These are phyloP conservation scores for Tarsius wallacei DNA, from an alignment of 2,797 vertebrate species.

Conservation along the genomic window DNA sequence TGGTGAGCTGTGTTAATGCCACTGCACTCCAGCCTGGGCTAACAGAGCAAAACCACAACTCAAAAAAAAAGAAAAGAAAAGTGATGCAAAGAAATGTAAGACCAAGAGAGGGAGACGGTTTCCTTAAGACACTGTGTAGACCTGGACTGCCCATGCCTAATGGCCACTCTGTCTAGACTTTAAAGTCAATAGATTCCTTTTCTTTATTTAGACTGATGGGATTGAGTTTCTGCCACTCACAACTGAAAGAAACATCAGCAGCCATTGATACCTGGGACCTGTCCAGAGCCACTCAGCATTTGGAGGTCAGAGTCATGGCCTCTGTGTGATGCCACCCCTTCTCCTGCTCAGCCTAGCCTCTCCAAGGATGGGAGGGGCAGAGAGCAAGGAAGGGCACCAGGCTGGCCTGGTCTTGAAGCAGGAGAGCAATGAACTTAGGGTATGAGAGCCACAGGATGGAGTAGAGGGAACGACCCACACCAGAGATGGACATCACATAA, in stretches of 20 bases:
- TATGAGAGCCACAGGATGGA: conserved; percentile 59
- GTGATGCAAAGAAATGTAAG: neutral
- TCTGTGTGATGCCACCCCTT: neutral
- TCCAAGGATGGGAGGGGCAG: neutral
- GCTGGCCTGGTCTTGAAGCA: conserved; percentile 70
- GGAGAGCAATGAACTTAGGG: conserved; percentile 51
- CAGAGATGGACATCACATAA: conserved; percentile 53
- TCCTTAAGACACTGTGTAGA: neutral
- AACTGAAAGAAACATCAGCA: neutral
- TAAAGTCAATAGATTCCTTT: neutral
- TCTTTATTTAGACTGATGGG: neutral
- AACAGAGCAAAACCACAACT: no score
- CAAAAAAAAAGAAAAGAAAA: neutral
- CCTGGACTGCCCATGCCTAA: neutral
- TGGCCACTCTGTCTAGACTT: neutral
- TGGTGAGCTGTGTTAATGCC: no score
- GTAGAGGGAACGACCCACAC: conserved; percentile 75
- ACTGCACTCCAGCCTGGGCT: no score
- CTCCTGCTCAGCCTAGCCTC: neutral
- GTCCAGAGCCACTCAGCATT: neutral
- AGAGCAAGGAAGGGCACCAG: neutral
- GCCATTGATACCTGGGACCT: neutral
- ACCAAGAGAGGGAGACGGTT: neutral
- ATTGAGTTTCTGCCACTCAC: neutral
- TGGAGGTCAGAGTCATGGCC: neutral